These are phyloP conservation scores for Amyelois transitella DNA, from an alignment of 1,140 invertebrate genomes.

Conservation along the genomic window DNA sequence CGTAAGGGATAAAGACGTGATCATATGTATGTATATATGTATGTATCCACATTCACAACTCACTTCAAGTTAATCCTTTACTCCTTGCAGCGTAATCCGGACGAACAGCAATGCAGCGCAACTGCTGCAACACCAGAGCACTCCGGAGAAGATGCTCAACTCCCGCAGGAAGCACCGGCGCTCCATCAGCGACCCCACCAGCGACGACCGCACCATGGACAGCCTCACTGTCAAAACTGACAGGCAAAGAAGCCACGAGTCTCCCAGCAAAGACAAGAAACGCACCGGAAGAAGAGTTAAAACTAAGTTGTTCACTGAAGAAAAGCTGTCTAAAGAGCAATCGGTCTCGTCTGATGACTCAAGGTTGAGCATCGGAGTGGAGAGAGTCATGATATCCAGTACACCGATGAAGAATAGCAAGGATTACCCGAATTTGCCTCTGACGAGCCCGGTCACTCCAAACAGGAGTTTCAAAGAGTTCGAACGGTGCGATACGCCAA, in stretches of 20 bases:
- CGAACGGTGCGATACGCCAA: conserved; percentile 58
- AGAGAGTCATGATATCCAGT: conserved; percentile 47
- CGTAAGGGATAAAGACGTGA: too few species aligned
- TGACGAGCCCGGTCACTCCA: conserved; percentile 50
- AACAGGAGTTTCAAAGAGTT: conserved; percentile 33
- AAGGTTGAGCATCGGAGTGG: conserved; percentile 40
- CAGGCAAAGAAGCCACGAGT: conserved; percentile 44
- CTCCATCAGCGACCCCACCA: conserved; percentile 59
- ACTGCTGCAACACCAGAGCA: conserved; percentile 44
- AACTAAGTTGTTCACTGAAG: conserved; percentile 57
- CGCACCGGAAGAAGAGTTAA: conserved; percentile 46
- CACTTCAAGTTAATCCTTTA: too few species aligned
- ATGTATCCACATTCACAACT: too few species aligned
- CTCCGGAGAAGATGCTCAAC: conserved; percentile 46
- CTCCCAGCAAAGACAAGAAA: conserved; percentile 48
- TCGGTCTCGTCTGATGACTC: conserved; percentile 57
- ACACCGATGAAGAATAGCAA: conserved; percentile 70
- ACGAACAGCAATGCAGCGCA: conserved; percentile 49
- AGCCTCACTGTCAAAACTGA: conserved; percentile 40
- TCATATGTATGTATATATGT: too few species aligned
- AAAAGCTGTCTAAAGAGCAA: conserved; percentile 26
- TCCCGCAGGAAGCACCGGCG: conserved; percentile 41
- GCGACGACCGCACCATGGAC: conserved; percentile 47
- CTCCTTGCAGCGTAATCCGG: conserved; percentile 57
- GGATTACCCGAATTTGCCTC: conserved; percentile 34